A percentile compares a stretch with the other conserved stretches of the same genome.
Conservation (phyloP, 2,888 invertebrate species). For the Drosophila anceps region DNA sequence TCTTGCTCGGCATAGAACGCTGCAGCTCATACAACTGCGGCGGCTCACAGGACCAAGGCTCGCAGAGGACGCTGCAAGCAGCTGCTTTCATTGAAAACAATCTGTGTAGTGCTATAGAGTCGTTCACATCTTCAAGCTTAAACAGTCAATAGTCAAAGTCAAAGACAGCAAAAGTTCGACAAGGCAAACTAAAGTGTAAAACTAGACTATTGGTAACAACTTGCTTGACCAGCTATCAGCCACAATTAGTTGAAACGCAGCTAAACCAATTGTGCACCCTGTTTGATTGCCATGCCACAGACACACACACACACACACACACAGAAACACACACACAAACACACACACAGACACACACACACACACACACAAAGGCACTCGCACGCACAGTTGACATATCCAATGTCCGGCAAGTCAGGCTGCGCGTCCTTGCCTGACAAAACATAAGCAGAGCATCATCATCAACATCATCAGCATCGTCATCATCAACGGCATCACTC, state of each 20-base stretch:
- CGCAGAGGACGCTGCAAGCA: no score
- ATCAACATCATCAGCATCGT: constrained; percentile 22
- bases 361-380: no score
- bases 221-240: not conserved
- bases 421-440: constrained; percentile 60
- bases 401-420: constrained; percentile 40
- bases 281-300: constrained; percentile 17
- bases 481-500: constrained; percentile 20
- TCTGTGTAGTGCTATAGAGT: no score
- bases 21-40: no score
- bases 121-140: no score
- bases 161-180: not conserved
- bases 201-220: no score
- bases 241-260: not conserved
- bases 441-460: constrained; percentile 33
- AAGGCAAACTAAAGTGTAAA: not conserved
- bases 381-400: constrained; percentile 3
- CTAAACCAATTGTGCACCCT: constrained; percentile 40
- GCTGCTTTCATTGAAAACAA: no score
- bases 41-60: no score
- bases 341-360: no score
- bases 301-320: constrained; percentile 1
- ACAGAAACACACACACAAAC: no score
- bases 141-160: not conserved
- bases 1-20: no score